These are phyloP conservation scores for Eledone cirrhosa DNA, from an alignment of 2,888 invertebrate species.

Conservation along the genomic window DNA sequence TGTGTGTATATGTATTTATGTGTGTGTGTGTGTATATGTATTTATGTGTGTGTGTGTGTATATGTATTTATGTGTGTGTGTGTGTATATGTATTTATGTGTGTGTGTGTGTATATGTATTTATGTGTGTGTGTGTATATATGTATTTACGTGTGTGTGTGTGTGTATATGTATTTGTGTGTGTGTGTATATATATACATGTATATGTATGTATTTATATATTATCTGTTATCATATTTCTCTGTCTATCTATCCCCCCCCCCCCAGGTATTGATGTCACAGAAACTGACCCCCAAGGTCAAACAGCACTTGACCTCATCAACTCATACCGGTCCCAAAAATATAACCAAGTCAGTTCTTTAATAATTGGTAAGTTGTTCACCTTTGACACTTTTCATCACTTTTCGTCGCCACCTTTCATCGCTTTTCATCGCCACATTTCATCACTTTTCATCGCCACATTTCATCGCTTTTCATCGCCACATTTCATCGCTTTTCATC, in stretches of 20 bases:
- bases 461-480: neutral
- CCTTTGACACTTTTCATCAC: neutral
- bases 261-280: conserved; percentile 81
- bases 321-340: conserved; percentile 87
- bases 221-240: neutral
- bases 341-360: conserved; percentile 86
- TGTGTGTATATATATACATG: neutral
- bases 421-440: neutral
- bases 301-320: conserved; percentile 86
- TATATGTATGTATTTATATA: neutral
- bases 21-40: neutral
- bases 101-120: neutral
- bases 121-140: neutral
- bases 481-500: no score
- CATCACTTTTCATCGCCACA: neutral
- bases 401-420: no score
- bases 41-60: neutral
- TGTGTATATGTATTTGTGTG: neutral
- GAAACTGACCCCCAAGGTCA: conserved; percentile 82
- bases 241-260: conserved; percentile 8
- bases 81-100: neutral
- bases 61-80: neutral
- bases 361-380: conserved; percentile 68
- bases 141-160: neutral
- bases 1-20: neutral